A percentile compares a stretch with the other conserved stretches of the same genome.
phyloP scores from a whole-genome alignment of 1,140 invertebrate genomes.

The Scaptodrosophila lebanonensis region DNA sequence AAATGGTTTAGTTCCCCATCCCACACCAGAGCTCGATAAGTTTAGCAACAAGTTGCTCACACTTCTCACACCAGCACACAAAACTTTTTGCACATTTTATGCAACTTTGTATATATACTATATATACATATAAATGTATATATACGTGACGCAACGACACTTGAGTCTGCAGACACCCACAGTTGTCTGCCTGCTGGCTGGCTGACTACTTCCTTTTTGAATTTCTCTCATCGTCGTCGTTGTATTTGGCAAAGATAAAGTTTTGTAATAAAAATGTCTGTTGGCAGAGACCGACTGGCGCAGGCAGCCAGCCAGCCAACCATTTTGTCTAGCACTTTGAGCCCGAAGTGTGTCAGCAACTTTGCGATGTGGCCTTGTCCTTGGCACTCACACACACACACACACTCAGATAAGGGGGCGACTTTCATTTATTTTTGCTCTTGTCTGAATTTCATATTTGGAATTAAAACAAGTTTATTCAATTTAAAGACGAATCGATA shows the following conservation, averaged over 20 bases:
- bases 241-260: conserved; percentile 74
- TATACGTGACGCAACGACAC: conserved; percentile 58
- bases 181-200: conserved; percentile 24
- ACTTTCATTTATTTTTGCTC: conserved; percentile 65
- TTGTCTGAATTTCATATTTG: conserved; percentile 35
- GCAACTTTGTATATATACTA: too few relatives aligned
- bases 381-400: conserved; percentile 55
- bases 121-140: too few relatives aligned
- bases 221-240: conserved; percentile 40
- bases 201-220: conserved; percentile 35
- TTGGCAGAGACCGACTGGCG: conserved; percentile 41
- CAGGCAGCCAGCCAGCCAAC: conserved; percentile 27
- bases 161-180: conserved; percentile 23
- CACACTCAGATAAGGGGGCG: conserved; percentile 19
- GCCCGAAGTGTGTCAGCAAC: conserved; percentile 70
- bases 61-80: too few relatives aligned
- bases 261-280: conserved; percentile 76
- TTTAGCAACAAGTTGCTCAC: conserved; percentile 7
- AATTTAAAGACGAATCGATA: too few relatives aligned
- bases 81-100: conserved; percentile 58
- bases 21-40: too few relatives aligned
- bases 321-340: conserved; percentile 64
- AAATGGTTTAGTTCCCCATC: too few relatives aligned
- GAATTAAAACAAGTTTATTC: too few relatives aligned
- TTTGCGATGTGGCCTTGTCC: conserved; percentile 68